Conservation (phyloP, 1,140 invertebrate species). For the Pseudomyrmex cubaensis region DNA sequence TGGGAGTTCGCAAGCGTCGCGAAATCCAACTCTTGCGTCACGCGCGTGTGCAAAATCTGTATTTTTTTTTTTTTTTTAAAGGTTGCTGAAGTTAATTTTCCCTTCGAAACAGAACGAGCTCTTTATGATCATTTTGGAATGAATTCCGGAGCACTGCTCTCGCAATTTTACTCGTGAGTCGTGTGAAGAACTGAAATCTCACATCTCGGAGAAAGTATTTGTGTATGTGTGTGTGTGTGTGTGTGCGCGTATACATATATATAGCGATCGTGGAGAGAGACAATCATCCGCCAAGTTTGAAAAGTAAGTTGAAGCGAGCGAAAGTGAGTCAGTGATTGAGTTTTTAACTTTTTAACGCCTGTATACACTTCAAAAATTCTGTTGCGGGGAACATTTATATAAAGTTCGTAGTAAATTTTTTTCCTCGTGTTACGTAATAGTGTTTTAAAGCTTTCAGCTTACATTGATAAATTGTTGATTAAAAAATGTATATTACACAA, state of each 20-base stretch:
- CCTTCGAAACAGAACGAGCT: not conserved
- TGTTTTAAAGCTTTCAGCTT: not conserved
- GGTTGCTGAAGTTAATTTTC: not conserved
- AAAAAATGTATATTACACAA: not conserved
- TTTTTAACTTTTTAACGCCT: slow-evolving; percentile 14
- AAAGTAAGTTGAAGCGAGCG: slow-evolving; percentile 30
- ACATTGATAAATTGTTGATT: not conserved
- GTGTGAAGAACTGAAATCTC: not conserved
- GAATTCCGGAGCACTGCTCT: not conserved
- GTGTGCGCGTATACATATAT: too few species aligned
- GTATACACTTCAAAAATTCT: not conserved
- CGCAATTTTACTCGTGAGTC: not conserved
- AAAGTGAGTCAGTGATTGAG: slow-evolving; percentile 21
- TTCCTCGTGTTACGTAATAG: not conserved
- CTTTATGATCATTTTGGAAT: not conserved
- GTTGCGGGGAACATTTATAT: not conserved
- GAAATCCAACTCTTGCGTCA: not conserved
- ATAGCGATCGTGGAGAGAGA: not conserved
- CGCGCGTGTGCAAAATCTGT: not conserved
- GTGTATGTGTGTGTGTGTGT: too few species aligned
- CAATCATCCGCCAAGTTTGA: not conserved
- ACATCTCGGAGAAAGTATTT: not conserved
- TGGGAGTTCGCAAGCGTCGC: not conserved
- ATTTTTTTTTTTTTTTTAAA: not conserved
- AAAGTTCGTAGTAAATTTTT: slow-evolving; percentile 1